Conservation (phyloP, 2,888 invertebrate species). For the Harmothoe impar region DNA sequence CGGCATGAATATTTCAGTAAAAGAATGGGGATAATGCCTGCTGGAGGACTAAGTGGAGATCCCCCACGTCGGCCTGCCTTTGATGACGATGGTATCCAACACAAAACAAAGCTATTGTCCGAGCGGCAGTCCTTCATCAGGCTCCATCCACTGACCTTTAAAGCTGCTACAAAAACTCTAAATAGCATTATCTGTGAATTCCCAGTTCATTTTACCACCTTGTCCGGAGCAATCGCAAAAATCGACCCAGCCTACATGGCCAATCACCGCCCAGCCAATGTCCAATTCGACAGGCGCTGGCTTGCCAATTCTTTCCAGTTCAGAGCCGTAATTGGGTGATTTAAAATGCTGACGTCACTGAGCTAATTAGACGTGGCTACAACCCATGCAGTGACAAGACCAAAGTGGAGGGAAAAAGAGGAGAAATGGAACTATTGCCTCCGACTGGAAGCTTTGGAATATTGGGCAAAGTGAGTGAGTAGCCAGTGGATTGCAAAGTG, state of each 20-base stretch:
- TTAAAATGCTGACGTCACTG: slow-evolving; percentile 52
- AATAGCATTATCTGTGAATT: slow-evolving; percentile 55
- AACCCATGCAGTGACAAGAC: slow-evolving; percentile 41
- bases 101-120: slow-evolving; percentile 47
- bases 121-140: slow-evolving; percentile 33
- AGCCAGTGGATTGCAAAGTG: not conserved
- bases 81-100: slow-evolving; percentile 22
- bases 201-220: slow-evolving; percentile 53
- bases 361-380: slow-evolving; percentile 52
- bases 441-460: slow-evolving; percentile 3
- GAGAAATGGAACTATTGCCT: slow-evolving; percentile 37
- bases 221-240: slow-evolving; percentile 32
- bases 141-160: slow-evolving; percentile 37
- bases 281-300: slow-evolving; percentile 43
- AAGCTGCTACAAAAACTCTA: not conserved
- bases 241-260: slow-evolving; percentile 45
- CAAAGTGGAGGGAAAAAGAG: slow-evolving; percentile 4
- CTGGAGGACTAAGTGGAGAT: not conserved
- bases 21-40: slow-evolving; percentile 32
- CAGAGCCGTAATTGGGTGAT: slow-evolving; percentile 46
- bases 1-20: slow-evolving; percentile 15
- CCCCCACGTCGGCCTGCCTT: slow-evolving; percentile 29
- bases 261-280: slow-evolving; percentile 19
- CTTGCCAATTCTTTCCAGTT: slow-evolving; percentile 54
- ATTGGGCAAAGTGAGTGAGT: not conserved